phyloP scores from a whole-genome alignment of 2,113 vertebrate species.

The Hemiscyllium ocellatum region DNA sequence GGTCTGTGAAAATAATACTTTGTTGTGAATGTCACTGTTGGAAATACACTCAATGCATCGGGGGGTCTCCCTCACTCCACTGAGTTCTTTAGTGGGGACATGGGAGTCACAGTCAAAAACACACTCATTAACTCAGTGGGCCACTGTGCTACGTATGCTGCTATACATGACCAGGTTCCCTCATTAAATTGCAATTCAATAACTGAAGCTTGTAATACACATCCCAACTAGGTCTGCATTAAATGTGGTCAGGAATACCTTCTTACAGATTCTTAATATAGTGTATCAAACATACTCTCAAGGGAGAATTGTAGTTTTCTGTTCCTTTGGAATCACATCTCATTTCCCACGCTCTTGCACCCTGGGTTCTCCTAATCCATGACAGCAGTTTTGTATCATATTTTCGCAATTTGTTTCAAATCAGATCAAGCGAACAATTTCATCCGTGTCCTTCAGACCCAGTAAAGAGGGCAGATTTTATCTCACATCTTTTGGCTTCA shows the following conservation, averaged over 20 bases:
- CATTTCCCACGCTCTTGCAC: neutral
- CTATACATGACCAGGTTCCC: neutral
- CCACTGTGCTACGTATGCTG: neutral
- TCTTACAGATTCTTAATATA: neutral
- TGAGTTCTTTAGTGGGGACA: neutral
- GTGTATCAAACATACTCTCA: neutral
- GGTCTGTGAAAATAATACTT: neutral
- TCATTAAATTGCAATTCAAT: neutral
- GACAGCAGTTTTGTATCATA: neutral
- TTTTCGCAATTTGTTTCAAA: neutral
- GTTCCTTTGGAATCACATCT: neutral
- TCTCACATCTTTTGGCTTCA: neutral
- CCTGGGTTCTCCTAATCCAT: neutral
- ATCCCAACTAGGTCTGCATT: neutral
- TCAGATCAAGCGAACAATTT: neutral
- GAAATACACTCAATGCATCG: neutral
- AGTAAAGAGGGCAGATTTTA: neutral
- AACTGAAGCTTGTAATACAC: neutral
- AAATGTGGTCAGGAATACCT: neutral
- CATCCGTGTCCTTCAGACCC: neutral
- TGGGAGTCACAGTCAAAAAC: neutral
- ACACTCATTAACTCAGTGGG: neutral
- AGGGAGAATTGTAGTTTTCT: neutral
- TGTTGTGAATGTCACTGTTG: neutral
- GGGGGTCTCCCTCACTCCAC: neutral